These are phyloP conservation scores for Phenganax marumi DNA, from an alignment of 92 coral and sea anemone genomes.

Conservation along the genomic window DNA sequence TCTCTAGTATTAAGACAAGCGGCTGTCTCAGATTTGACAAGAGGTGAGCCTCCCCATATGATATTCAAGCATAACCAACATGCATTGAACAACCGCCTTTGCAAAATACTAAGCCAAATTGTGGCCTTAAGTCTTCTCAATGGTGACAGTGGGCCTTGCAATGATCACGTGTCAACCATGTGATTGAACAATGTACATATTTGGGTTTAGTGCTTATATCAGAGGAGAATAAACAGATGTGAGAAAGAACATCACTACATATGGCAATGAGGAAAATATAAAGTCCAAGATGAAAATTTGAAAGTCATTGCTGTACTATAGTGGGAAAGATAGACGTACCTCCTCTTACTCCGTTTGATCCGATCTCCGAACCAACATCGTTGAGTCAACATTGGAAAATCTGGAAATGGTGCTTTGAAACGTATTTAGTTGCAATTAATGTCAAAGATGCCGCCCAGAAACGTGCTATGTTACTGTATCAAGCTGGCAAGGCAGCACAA, in stretches of 20 bases:
- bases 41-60: constrained; percentile 53
- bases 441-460: not conserved
- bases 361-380: not conserved
- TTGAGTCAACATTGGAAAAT: not conserved
- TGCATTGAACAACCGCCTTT: constrained; percentile 47
- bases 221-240: too few relatives aligned
- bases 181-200: too few relatives aligned
- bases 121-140: constrained; percentile 57
- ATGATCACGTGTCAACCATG: too few relatives aligned
- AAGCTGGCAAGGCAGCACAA: too few relatives aligned
- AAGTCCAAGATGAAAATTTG: too few relatives aligned
- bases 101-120: constrained; percentile 49
- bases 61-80: constrained; percentile 56
- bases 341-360: not conserved
- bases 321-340: not conserved
- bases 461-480: not conserved
- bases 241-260: too few relatives aligned
- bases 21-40: constrained; percentile 2
- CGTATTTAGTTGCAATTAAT: not conserved
- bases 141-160: constrained; percentile 52
- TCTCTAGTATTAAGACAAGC: constrained; percentile 14
- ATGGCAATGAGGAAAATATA: too few relatives aligned
- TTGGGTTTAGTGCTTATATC: too few relatives aligned
- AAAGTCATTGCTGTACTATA: too few relatives aligned
- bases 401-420: not conserved